A percentile compares a stretch with the other conserved stretches of the same genome.
Conservation (phyloP, 2,797 vertebrate genomes). For the Esox masquinongy region DNA sequence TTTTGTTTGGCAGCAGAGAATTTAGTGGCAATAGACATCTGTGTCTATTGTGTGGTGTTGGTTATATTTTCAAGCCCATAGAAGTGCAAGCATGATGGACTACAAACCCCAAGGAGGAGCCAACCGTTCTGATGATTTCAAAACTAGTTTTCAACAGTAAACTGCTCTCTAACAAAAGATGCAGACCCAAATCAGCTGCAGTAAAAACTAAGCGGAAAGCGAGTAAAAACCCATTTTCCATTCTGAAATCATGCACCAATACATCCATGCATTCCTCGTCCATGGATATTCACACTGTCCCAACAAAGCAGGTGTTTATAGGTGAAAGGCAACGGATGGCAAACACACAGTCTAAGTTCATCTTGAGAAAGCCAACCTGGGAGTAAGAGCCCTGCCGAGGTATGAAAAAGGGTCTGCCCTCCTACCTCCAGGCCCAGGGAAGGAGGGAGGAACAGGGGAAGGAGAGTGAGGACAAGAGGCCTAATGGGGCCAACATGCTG, state of each 20-base stretch:
- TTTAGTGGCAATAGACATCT: background rate
- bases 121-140: background rate
- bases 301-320: background rate
- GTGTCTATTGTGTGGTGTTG: background rate
- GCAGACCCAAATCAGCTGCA: background rate
- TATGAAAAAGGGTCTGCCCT: constrained; percentile 54
- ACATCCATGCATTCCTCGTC: background rate
- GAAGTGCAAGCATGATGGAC: background rate
- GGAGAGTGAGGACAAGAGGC: constrained; percentile 5
- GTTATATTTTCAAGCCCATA: constrained; percentile 3
- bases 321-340: background rate
- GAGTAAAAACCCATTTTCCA: background rate
- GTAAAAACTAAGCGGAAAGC: background rate
- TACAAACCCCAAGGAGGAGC: background rate
- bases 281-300: background rate
- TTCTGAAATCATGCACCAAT: background rate
- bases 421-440: constrained; percentile 42
- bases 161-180: background rate
- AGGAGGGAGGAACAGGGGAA: constrained; percentile 16
- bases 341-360: constrained; percentile 15
- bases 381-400: constrained; percentile 36
- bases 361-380: constrained; percentile 19
- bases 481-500: constrained; percentile 25
- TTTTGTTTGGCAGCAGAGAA: constrained; percentile 16
- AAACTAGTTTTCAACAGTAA: background rate